phyloP scores from a whole-genome alignment of 2,888 invertebrate species.

The Notocelia uddmanniana region DNA sequence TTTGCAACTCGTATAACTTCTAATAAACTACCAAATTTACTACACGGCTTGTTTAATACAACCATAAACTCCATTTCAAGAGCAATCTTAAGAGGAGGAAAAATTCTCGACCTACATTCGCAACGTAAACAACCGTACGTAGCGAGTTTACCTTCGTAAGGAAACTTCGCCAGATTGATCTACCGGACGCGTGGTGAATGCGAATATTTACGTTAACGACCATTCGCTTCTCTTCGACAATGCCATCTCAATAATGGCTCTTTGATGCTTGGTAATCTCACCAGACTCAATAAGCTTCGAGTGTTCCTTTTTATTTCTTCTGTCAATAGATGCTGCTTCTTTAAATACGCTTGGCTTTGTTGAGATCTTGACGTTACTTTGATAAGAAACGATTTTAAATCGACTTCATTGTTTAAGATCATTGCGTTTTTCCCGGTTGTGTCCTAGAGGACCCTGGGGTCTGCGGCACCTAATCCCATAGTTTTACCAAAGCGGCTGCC shows the following conservation, averaged over 20 bases:
- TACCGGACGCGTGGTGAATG: slow-evolving; percentile 30
- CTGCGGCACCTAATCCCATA: too few relatives aligned
- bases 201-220: slow-evolving; percentile 27
- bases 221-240: slow-evolving; percentile 32
- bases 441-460: too few relatives aligned
- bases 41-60: slow-evolving; percentile 13
- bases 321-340: not conserved
- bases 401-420: not conserved
- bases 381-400: not conserved
- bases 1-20: not conserved
- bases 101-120: slow-evolving; percentile 48
- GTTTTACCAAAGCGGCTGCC: too few relatives aligned
- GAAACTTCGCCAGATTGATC: slow-evolving; percentile 34
- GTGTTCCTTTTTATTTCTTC: not conserved
- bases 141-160: slow-evolving; percentile 31
- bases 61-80: slow-evolving; percentile 30
- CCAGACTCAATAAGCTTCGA: slow-evolving; percentile 9
- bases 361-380: not conserved
- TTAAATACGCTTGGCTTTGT: not conserved
- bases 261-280: slow-evolving; percentile 34
- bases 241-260: slow-evolving; percentile 30
- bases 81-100: slow-evolving; percentile 37
- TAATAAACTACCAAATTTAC: slow-evolving; percentile 4
- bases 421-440: too few relatives aligned
- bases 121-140: slow-evolving; percentile 50